Conservation (phyloP, 2,888 invertebrate genomes). For the Ditula angustiorana region DNA sequence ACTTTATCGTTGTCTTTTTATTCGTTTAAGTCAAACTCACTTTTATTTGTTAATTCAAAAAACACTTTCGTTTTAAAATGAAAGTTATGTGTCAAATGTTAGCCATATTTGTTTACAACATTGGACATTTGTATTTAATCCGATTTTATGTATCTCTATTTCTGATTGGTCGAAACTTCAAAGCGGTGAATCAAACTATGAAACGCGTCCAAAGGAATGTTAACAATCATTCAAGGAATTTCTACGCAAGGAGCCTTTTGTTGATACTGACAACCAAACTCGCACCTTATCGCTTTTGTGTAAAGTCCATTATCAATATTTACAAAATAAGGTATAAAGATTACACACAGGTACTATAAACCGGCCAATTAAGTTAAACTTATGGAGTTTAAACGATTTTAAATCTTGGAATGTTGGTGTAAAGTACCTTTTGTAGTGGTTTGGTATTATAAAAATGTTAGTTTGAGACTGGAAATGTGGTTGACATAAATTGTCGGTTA, state of each 20-base stretch:
- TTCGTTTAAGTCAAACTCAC: no score
- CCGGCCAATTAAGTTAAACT: slow-evolving; percentile 28
- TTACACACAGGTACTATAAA: slow-evolving; percentile 29
- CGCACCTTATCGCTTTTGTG: background rate
- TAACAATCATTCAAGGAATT: slow-evolving; percentile 29
- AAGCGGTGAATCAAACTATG: slow-evolving; percentile 25
- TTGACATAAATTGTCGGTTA: slow-evolving; percentile 17
- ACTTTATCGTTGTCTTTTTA: no score
- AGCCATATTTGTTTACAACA: no score
- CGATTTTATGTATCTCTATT: no score
- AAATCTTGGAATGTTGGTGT: background rate
- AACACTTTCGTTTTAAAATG: no score
- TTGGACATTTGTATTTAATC: no score
- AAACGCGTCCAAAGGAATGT: slow-evolving; percentile 25
- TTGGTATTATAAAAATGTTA: slow-evolving; percentile 16
- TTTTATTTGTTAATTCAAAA: no score
- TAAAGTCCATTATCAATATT: slow-evolving; percentile 2
- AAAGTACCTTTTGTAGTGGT: background rate
- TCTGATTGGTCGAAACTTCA: background rate
- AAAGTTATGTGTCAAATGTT: no score
- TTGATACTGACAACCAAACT: background rate
- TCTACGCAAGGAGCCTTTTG: slow-evolving; percentile 17
- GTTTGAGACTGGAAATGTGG: background rate
- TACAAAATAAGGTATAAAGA: slow-evolving; percentile 10
- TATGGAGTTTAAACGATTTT: background rate